Percentiles rank a stretch among this genome's conserved stretches.
Conservation (phyloP, 1,140 invertebrate species). For the Drosophila obscura region DNA sequence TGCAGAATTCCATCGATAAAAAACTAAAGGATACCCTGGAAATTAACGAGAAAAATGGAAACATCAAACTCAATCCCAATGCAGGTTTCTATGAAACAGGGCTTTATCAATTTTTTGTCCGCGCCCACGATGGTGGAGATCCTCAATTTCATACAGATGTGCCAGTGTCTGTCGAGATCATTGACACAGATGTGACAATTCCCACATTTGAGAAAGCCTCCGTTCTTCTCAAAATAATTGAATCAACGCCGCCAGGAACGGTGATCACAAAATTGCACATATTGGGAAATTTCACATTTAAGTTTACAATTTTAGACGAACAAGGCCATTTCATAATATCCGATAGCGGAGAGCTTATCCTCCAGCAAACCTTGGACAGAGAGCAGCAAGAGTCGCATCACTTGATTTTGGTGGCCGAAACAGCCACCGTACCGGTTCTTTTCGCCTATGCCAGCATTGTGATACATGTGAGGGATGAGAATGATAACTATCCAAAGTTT, state of each 20-base stretch:
- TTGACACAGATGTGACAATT: slow-evolving; percentile 88
- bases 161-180: slow-evolving; percentile 91
- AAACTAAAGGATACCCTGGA: slow-evolving; percentile 87
- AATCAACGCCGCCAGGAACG: slow-evolving; percentile 89
- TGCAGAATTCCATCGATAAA: slow-evolving; percentile 86
- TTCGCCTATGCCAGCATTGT: slow-evolving; percentile 90
- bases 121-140: slow-evolving; percentile 91
- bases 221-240: slow-evolving; percentile 91
- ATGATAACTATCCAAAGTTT: slow-evolving; percentile 95
- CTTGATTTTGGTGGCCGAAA: slow-evolving; percentile 92
- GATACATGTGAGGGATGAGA: slow-evolving; percentile 94
- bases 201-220: slow-evolving; percentile 90
- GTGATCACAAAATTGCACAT: slow-evolving; percentile 87
- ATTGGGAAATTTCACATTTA: slow-evolving; percentile 85
- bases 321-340: slow-evolving; percentile 90
- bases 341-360: slow-evolving; percentile 88
- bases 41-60: slow-evolving; percentile 89
- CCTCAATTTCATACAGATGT: slow-evolving; percentile 89
- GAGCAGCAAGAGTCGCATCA: slow-evolving; percentile 89
- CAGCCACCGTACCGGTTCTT: slow-evolving; percentile 89
- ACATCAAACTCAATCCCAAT: slow-evolving; percentile 83
- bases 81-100: slow-evolving; percentile 27
- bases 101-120: slow-evolving; percentile 92
- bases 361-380: slow-evolving; percentile 90
- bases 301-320: slow-evolving; percentile 87